phyloP scores from a whole-genome alignment of 2,888 invertebrate genomes.

The Drosophila acutilabella region DNA sequence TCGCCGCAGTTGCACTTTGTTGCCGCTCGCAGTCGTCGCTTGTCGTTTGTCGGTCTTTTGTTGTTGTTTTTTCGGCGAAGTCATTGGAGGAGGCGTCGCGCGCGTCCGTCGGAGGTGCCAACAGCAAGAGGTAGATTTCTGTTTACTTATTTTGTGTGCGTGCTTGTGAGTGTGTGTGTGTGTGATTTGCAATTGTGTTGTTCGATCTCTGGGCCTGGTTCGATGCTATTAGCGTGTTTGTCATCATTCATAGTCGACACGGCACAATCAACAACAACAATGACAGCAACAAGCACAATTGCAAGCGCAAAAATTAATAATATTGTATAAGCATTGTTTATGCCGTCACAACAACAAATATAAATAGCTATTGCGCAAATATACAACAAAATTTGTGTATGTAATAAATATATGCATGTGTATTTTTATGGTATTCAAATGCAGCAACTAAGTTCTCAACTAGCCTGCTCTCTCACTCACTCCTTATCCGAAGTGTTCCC shows the following conservation, averaged over 20 bases:
- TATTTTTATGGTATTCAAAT: constrained; percentile 40
- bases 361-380: constrained; percentile 53
- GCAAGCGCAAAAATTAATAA: constrained; percentile 58
- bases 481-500: not conserved
- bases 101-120: constrained; percentile 60
- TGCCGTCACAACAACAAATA: constrained; percentile 55
- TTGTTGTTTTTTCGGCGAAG: constrained; percentile 34
- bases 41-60: constrained; percentile 49
- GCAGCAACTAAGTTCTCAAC: constrained; percentile 46
- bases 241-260: constrained; percentile 21
- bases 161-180: constrained; percentile 15
- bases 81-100: constrained; percentile 31
- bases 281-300: constrained; percentile 22
- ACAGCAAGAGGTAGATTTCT: constrained; percentile 64
- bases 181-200: constrained; percentile 31
- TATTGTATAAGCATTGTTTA: constrained; percentile 69
- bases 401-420: constrained; percentile 14
- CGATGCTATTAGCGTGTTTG: constrained; percentile 39
- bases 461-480: constrained; percentile 11
- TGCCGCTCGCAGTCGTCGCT: constrained; percentile 27
- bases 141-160: constrained; percentile 39
- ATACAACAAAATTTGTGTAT: constrained; percentile 24
- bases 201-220: constrained; percentile 16
- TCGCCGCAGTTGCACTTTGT: constrained; percentile 49
- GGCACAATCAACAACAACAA: constrained; percentile 19